phyloP scores from a whole-genome alignment of 2,888 invertebrate genomes.

The Gasteruption jaculator region DNA sequence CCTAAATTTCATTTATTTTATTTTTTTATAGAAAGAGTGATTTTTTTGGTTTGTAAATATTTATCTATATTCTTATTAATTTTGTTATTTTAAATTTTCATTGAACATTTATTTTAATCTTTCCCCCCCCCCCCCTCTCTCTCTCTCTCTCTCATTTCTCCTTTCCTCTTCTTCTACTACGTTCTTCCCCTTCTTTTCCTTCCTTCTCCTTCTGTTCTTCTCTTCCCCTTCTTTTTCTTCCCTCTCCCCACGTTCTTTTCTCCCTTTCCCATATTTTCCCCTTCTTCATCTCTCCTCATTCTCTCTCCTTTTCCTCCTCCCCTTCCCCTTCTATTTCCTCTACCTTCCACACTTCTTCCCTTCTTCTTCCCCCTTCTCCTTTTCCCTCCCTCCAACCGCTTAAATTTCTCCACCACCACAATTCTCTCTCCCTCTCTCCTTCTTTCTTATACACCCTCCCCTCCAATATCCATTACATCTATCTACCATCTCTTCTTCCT shows the following conservation, averaged over 20 bases:
- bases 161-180: constrained; percentile 15
- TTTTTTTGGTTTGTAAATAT: constrained; percentile 5
- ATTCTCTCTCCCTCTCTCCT: constrained; percentile 10
- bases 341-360: too few relatives aligned
- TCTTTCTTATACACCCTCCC: constrained; percentile 14
- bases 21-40: constrained; percentile 12
- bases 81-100: background rate
- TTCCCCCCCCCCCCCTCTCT: constrained; percentile 5
- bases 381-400: too few relatives aligned
- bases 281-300: constrained; percentile 15
- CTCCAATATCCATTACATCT: constrained; percentile 13
- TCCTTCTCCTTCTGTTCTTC: constrained; percentile 18
- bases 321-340: background rate
- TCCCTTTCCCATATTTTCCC: constrained; percentile 15
- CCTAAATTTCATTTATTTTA: constrained; percentile 6
- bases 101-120: background rate
- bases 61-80: constrained; percentile 4
- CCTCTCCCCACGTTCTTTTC: constrained; percentile 11
- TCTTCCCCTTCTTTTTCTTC: constrained; percentile 19
- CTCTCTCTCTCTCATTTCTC: constrained; percentile 19
- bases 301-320: background rate
- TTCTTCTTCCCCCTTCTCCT: too few relatives aligned
- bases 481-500: background rate
- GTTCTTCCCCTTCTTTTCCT: constrained; percentile 10
- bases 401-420: too few relatives aligned